Evolutionary conservation across 2,797 vertebrate species (phyloP).

Genomic region (Schizopygopsis pylzovi): DNA sequence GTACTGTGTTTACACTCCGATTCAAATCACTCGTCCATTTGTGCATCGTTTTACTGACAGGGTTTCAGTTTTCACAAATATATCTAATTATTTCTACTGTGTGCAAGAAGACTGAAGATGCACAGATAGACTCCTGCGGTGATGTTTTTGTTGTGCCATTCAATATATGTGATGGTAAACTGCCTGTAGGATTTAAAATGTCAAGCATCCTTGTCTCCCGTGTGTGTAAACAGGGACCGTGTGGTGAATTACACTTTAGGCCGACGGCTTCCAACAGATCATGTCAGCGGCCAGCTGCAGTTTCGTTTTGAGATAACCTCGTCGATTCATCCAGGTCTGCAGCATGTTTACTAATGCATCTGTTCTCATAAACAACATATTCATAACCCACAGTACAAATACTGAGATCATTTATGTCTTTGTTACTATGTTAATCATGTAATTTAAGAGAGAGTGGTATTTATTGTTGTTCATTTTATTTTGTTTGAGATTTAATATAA

Average conservation of each 20-base stretch:
- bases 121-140: not conserved
- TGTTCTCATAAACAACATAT: not conserved
- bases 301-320: conserved; percentile 90
- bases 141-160: not conserved
- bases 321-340: conserved; percentile 84
- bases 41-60: not conserved
- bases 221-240: conserved; percentile 76
- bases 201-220: not conserved
- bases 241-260: conserved; percentile 88
- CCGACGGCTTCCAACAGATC: conserved; percentile 86
- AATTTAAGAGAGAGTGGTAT: not conserved
- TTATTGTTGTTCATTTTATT: not conserved
- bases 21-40: not conserved
- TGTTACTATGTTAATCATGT: not conserved
- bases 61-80: not conserved
- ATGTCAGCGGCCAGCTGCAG: conserved; percentile 88
- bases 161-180: not conserved
- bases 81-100: not conserved
- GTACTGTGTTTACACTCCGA: not conserved
- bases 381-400: not conserved
- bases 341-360: not conserved
- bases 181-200: conserved; percentile 3
- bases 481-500: not conserved
- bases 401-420: not conserved
- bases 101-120: not conserved